These are phyloP conservation scores for Ia io DNA, from an alignment of 2,113 vertebrate genomes.

Conservation along the genomic window DNA sequence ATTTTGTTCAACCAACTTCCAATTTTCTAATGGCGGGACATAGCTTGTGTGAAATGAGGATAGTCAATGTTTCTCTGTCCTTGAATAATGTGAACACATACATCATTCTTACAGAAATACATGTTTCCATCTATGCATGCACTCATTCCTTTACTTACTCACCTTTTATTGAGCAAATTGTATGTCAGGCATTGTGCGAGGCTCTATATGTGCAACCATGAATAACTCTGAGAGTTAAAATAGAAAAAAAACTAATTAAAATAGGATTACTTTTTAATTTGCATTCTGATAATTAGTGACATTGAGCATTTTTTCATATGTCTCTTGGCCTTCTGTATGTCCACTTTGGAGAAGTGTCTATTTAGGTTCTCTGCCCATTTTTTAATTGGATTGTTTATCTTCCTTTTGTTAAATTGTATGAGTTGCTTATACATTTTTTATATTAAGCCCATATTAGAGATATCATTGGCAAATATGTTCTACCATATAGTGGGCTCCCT, in stretches of 20 bases:
- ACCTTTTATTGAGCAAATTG: neutral
- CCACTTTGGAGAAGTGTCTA: too few species aligned
- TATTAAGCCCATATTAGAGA: too few species aligned
- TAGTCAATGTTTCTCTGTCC: neutral
- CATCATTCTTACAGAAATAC: neutral
- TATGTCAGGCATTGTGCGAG: neutral
- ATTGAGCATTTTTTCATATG: too few species aligned
- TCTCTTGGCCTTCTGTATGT: too few species aligned
- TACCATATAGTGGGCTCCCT: too few species aligned
- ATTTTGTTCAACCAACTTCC: constrained; percentile 30
- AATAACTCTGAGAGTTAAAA: neutral
- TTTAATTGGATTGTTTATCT: too few species aligned
- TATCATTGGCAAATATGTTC: too few species aligned
- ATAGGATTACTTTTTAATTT: neutral
- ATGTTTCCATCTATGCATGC: fast-evolving
- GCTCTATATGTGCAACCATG: neutral
- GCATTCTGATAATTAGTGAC: too few species aligned
- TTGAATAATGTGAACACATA: neutral
- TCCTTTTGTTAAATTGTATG: too few species aligned
- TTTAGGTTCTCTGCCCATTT: too few species aligned
- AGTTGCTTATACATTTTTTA: too few species aligned
- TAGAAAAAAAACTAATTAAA: neutral
- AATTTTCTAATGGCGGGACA: neutral
- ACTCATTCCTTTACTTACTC: neutral
- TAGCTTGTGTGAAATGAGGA: neutral